Conservation (phyloP, 2,888 invertebrate species). For the Achlya flavicornis region DNA sequence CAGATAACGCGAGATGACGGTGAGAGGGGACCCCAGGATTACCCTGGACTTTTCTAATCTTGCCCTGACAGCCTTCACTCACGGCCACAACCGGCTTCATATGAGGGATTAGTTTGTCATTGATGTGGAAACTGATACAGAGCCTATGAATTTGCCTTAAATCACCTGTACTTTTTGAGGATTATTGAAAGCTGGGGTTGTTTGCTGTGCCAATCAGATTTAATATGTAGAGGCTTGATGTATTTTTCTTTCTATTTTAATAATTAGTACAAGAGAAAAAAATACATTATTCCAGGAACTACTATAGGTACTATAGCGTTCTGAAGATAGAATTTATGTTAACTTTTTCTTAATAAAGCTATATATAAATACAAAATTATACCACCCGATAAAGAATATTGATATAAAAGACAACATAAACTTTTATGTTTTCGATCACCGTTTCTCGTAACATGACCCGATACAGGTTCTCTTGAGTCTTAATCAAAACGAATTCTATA, state of each 20-base stretch:
- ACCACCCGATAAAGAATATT: too few species aligned
- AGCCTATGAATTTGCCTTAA: slow-evolving; percentile 47
- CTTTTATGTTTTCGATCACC: not conserved
- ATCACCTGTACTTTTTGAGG: slow-evolving; percentile 57
- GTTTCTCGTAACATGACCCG: not conserved
- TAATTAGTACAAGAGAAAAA: too few species aligned
- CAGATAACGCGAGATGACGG: slow-evolving; percentile 20
- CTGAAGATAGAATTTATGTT: too few species aligned
- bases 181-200: slow-evolving; percentile 26
- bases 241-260: not conserved
- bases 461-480: slow-evolving; percentile 24
- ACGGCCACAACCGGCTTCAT: slow-evolving; percentile 49
- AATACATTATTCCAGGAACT: not conserved
- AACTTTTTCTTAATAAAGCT: too few species aligned
- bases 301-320: too few species aligned
- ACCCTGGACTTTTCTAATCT: slow-evolving; percentile 57
- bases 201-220: slow-evolving; percentile 3
- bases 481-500: slow-evolving; percentile 58
- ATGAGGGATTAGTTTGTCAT: slow-evolving; percentile 61
- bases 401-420: not conserved
- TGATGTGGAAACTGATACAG: slow-evolving; percentile 68
- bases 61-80: slow-evolving; percentile 65
- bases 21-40: slow-evolving; percentile 32
- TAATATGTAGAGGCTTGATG: not conserved
- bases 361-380: too few species aligned